These are phyloP conservation scores for Fregetta grallaria DNA, from an alignment of 2,113 vertebrate genomes.

Conservation along the genomic window DNA sequence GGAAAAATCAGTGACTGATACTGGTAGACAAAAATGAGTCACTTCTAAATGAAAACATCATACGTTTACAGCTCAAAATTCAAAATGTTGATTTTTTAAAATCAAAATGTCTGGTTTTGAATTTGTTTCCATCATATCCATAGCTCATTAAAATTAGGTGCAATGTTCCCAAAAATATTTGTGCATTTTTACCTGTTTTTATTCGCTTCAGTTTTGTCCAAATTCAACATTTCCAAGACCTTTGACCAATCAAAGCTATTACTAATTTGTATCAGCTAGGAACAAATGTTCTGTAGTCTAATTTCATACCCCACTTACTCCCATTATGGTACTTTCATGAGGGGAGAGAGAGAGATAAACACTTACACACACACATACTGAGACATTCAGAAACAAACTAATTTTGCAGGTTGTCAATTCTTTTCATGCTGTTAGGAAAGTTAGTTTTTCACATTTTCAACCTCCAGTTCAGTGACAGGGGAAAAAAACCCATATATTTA, in stretches of 20 bases:
- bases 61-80: background rate
- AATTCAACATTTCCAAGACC: background rate
- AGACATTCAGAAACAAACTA: conserved; percentile 3
- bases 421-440: background rate
- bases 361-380: background rate
- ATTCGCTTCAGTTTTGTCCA: background rate
- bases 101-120: background rate
- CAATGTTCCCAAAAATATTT: conserved; percentile 2
- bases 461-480: background rate
- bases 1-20: background rate
- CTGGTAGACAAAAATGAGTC: background rate
- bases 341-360: background rate
- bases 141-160: background rate
- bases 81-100: background rate
- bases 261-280: background rate
- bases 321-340: background rate
- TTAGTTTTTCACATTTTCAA: background rate
- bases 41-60: background rate
- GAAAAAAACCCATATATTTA: background rate
- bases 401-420: background rate
- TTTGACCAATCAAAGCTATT: conserved; percentile 11
- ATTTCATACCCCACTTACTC: conserved; percentile 54
- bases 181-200: background rate
- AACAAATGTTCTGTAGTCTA: conserved; percentile 36
- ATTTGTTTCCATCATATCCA: background rate